phyloP scores from a whole-genome alignment of 2,113 vertebrate species.

The Mugil cephalus region DNA sequence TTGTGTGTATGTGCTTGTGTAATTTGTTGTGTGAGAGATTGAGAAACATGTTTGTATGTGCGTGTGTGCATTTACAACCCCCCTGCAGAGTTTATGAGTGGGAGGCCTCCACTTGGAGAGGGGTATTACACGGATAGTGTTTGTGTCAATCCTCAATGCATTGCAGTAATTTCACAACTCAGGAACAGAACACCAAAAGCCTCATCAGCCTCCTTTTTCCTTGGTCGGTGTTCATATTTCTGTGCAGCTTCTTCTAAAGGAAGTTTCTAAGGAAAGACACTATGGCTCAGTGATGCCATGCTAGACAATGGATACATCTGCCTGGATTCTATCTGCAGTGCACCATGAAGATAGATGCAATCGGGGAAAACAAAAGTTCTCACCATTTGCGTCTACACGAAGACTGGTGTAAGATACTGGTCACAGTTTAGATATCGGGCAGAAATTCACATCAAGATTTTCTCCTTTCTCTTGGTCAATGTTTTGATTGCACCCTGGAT shows the following conservation, averaged over 20 bases:
- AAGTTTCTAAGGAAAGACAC: neutral
- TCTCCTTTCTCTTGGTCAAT: too few species aligned
- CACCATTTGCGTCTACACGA: too few species aligned
- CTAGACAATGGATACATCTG: too few species aligned
- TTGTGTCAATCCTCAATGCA: conserved; percentile 40
- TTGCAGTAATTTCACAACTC: conserved; percentile 52
- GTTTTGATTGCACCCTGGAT: too few species aligned
- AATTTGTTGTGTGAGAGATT: conserved; percentile 23
- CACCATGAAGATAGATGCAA: too few species aligned
- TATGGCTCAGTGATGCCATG: too few species aligned
- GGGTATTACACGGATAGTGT: conserved; percentile 38
- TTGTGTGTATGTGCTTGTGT: conserved; percentile 18
- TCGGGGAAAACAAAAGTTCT: too few species aligned
- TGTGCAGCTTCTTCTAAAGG: neutral
- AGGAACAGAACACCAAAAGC: conserved; percentile 14
- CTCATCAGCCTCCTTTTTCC: conserved; percentile 18
- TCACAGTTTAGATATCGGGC: too few species aligned
- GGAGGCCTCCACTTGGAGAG: conserved; percentile 58
- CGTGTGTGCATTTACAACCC: conserved; percentile 11
- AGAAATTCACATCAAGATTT: too few species aligned
- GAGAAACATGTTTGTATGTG: conserved; percentile 34
- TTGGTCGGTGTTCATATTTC: neutral
- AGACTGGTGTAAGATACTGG: too few species aligned
- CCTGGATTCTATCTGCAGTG: too few species aligned
- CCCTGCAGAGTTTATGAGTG: conserved; percentile 55